Evolutionary conservation across 1,140 invertebrate species (phyloP).

Genomic region (Eriosoma lanigerum): DNA sequence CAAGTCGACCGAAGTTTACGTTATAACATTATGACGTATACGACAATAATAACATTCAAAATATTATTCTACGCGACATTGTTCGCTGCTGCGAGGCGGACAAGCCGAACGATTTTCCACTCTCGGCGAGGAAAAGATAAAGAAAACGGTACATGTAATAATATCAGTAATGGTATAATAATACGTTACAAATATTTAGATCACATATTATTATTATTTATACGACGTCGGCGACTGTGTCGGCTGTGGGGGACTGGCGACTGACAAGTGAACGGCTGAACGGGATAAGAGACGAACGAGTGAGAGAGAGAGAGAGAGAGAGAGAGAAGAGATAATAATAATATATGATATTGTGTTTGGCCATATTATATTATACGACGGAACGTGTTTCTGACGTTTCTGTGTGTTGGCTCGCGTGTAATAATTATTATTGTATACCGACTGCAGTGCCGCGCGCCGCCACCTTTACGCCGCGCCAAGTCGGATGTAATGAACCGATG

Average conservation of each 20-base stretch:
- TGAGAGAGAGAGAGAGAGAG: too few relatives aligned
- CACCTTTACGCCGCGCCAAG: not conserved
- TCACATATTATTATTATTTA: not conserved
- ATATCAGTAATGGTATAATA: not conserved
- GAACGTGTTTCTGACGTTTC: conserved; percentile 14
- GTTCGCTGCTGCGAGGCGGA: not conserved
- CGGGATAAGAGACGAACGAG: too few relatives aligned
- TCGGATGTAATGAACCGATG: not conserved
- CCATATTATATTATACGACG: too few relatives aligned
- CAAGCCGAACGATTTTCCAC: not conserved
- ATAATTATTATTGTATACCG: not conserved
- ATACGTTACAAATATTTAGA: conserved; percentile 22
- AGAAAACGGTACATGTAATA: not conserved
- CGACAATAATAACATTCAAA: too few relatives aligned
- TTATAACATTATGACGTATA: too few relatives aligned
- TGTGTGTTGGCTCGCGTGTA: not conserved
- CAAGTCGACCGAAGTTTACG: too few relatives aligned
- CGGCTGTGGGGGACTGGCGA: not conserved
- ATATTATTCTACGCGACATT: too few relatives aligned
- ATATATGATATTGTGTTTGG: conserved; percentile 27
- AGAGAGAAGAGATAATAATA: not conserved
- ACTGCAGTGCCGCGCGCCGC: not conserved
- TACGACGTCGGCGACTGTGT: not conserved
- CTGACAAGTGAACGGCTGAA: too few relatives aligned
- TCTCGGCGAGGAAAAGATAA: not conserved